Conservation (phyloP, 2,113 vertebrate genomes). For the Plecotus auritus region DNA sequence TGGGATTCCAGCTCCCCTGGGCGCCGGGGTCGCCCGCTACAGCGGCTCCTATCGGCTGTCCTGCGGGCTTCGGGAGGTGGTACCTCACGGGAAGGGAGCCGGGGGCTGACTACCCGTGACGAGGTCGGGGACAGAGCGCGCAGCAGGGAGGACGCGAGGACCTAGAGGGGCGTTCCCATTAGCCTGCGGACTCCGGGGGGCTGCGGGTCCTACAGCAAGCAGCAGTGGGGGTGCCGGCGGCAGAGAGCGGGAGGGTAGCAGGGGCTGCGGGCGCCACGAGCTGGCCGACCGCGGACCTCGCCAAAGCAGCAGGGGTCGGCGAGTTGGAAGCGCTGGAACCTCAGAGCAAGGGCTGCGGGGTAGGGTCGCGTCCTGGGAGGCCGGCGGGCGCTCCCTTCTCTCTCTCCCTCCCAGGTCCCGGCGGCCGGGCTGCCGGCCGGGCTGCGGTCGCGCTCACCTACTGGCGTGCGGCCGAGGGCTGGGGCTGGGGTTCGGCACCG, state of each 20-base stretch:
- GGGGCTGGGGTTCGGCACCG: neutral
- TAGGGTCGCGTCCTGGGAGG: neutral
- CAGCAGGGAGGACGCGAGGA: neutral
- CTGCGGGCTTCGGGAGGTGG: neutral
- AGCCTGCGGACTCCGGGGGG: neutral
- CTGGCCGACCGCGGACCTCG: neutral
- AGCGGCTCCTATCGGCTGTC: neutral
- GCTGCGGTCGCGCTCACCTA: constrained; percentile 53
- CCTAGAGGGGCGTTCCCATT: neutral
- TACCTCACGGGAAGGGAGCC: neutral
- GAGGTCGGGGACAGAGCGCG: neutral
- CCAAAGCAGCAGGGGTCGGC: neutral
- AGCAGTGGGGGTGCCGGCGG: neutral
- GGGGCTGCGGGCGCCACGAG: neutral
- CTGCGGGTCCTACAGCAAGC: neutral
- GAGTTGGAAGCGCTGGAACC: neutral
- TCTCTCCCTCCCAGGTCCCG: neutral
- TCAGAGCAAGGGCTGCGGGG: neutral
- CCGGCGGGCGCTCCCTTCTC: neutral
- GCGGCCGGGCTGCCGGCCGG: neutral
- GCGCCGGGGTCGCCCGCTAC: rapidly evolving
- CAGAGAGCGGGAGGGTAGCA: too few relatives aligned
- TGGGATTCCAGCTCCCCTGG: neutral
- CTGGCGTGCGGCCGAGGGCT: neutral
- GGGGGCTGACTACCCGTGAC: neutral